A percentile compares a stretch with the other conserved stretches of the same genome.
These are phyloP conservation scores for Megalurothrips usitatus DNA, from an alignment of 2,888 invertebrate genomes.

Conservation along the genomic window DNA sequence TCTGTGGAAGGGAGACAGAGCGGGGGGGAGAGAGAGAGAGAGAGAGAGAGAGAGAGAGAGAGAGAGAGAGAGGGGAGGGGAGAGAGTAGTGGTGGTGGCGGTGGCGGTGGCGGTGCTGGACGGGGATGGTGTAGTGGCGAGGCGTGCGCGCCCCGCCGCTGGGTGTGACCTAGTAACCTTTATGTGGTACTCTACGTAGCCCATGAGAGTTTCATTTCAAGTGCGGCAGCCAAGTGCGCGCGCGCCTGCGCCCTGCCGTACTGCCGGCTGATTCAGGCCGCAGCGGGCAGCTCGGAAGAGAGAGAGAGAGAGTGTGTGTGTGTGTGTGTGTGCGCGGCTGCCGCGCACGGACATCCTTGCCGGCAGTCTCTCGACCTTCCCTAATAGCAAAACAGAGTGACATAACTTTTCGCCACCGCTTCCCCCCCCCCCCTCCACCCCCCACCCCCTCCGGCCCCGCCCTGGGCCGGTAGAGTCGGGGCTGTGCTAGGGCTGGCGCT, in stretches of 20 bases:
- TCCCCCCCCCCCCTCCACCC: too few species aligned
- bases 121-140: background rate
- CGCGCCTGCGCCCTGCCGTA: background rate
- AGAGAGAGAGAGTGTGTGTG: too few species aligned
- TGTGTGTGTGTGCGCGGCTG: too few species aligned
- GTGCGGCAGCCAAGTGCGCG: background rate
- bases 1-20: too few species aligned
- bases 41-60: too few species aligned
- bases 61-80: background rate
- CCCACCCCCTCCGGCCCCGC: background rate
- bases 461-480: background rate
- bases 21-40: too few species aligned
- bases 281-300: background rate
- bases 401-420: background rate
- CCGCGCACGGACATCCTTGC: too few species aligned
- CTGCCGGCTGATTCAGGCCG: background rate
- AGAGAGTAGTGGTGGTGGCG: background rate
- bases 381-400: constrained; percentile 6
- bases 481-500: background rate
- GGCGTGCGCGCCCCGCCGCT: background rate
- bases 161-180: background rate
- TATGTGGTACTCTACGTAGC: background rate
- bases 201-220: too few species aligned
- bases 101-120: background rate
- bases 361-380: background rate